These are phyloP conservation scores for Drosophila pseudotalamancana DNA, from an alignment of 2,888 invertebrate species.

Conservation along the genomic window DNA sequence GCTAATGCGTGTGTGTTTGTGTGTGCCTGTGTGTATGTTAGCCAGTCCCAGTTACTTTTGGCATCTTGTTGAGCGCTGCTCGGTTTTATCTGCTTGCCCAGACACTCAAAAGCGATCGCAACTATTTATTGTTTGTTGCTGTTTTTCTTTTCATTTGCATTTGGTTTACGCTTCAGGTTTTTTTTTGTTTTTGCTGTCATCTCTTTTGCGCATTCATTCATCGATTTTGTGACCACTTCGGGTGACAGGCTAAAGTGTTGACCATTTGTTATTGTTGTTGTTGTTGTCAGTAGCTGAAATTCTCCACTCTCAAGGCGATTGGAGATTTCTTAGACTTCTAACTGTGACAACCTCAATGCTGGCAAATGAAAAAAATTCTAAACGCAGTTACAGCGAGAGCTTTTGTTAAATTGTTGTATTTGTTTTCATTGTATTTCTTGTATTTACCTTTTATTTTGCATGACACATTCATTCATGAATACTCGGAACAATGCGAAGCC, in stretches of 20 bases:
- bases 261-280: slow-evolving; percentile 23
- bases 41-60: slow-evolving; percentile 77
- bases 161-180: slow-evolving; percentile 17
- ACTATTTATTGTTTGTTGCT: slow-evolving; percentile 31
- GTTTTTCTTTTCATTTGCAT: slow-evolving; percentile 30
- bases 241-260: slow-evolving; percentile 43
- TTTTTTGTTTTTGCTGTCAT: slow-evolving; percentile 32
- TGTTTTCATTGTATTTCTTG: slow-evolving; percentile 1
- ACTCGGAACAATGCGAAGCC: slow-evolving; percentile 17
- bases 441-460: neutral
- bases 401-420: slow-evolving; percentile 6
- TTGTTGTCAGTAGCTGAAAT: slow-evolving; percentile 21
- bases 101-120: slow-evolving; percentile 50
- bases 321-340: slow-evolving; percentile 21
- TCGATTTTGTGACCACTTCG: slow-evolving; percentile 46
- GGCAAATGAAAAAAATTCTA: slow-evolving; percentile 8
- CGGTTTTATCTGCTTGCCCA: slow-evolving; percentile 38
- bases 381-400: slow-evolving; percentile 24
- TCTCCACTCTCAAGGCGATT: slow-evolving; percentile 41
- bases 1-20: slow-evolving; percentile 29
- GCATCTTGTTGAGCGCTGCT: slow-evolving; percentile 51
- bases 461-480: slow-evolving; percentile 41
- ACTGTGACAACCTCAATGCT: slow-evolving; percentile 7
- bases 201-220: slow-evolving; percentile 58
- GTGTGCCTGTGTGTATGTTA: slow-evolving; percentile 37